phyloP scores from a whole-genome alignment of 2,888 invertebrate species.

The Cremastinae sp. region DNA sequence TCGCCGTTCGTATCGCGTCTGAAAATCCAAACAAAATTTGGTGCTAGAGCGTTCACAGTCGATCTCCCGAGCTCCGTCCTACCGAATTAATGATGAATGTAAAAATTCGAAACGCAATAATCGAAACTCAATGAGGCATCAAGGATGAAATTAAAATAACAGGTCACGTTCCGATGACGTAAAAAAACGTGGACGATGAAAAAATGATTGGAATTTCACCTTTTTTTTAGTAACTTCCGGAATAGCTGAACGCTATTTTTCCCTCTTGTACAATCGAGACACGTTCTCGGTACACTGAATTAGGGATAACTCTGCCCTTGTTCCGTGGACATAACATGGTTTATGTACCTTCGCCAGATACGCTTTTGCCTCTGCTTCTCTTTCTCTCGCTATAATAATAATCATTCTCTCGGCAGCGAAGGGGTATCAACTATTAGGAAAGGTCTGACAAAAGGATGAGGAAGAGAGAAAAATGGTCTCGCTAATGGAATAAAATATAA shows the following conservation, averaged over 20 bases:
- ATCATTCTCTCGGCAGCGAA: neutral
- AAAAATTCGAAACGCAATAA: too few relatives aligned
- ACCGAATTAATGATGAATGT: too few relatives aligned
- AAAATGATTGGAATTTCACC: conserved; percentile 1
- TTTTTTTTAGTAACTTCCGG: conserved; percentile 22
- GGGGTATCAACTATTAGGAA: conserved; percentile 26
- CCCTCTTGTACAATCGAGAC: conserved; percentile 21
- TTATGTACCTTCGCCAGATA: conserved; percentile 23
- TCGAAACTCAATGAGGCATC: too few relatives aligned
- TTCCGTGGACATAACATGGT: conserved; percentile 1
- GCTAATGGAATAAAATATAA: conserved; percentile 20
- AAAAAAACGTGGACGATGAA: neutral
- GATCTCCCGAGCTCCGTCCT: too few relatives aligned
- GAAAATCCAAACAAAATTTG: neutral
- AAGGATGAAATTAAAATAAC: neutral
- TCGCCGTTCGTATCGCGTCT: neutral
- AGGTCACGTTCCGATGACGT: neutral
- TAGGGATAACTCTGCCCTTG: conserved; percentile 25
- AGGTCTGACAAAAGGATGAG: conserved; percentile 13
- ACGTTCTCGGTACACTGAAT: conserved; percentile 29
- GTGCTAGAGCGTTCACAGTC: neutral
- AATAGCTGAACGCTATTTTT: neutral
- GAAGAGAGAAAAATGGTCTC: conserved; percentile 30
- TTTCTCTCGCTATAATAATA: neutral
- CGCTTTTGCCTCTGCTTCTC: neutral